Evolutionary conservation across 2,113 vertebrate genomes (phyloP).

Genomic region (Melanotaenia duboulayi): DNA sequence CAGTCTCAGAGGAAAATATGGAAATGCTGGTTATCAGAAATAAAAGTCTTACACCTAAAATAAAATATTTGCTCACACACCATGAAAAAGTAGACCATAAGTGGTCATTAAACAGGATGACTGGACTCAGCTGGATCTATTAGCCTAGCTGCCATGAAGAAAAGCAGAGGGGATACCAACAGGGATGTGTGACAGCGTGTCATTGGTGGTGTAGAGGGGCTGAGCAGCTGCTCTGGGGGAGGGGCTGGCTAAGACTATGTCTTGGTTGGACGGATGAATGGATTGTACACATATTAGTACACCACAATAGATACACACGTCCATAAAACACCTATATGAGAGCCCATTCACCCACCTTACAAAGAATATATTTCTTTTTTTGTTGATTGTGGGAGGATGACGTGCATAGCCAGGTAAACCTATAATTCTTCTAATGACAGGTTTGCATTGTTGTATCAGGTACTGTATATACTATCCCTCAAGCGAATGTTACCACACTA

Average conservation of each 20-base stretch:
- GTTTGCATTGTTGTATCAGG: constrained; percentile 30
- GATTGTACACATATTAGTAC: constrained; percentile 22
- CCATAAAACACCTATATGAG: background rate
- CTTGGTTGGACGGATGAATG: constrained; percentile 31
- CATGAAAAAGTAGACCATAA: background rate
- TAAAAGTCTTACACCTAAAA: background rate
- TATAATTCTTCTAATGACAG: constrained; percentile 51
- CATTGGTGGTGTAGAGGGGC: constrained; percentile 31
- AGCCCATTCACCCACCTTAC: background rate
- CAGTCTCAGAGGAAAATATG: background rate
- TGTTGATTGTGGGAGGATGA: background rate
- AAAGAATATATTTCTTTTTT: background rate
- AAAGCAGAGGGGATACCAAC: constrained; percentile 17
- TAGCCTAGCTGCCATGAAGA: constrained; percentile 31
- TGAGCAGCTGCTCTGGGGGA: constrained; percentile 67
- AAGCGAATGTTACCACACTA: constrained; percentile 11
- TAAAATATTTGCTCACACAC: background rate
- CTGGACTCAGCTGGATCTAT: constrained; percentile 32
- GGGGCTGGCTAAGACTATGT: constrained; percentile 39
- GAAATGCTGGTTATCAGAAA: background rate
- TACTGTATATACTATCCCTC: background rate
- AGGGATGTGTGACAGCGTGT: constrained; percentile 49
- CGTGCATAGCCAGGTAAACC: constrained; percentile 12
- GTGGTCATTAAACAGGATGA: background rate
- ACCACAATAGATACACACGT: constrained; percentile 27